Evolutionary conservation across 2,797 vertebrate species (phyloP), one percentile per base, ranked within the genome.

Genomic region (Sebastes trivittatus): DNA sequence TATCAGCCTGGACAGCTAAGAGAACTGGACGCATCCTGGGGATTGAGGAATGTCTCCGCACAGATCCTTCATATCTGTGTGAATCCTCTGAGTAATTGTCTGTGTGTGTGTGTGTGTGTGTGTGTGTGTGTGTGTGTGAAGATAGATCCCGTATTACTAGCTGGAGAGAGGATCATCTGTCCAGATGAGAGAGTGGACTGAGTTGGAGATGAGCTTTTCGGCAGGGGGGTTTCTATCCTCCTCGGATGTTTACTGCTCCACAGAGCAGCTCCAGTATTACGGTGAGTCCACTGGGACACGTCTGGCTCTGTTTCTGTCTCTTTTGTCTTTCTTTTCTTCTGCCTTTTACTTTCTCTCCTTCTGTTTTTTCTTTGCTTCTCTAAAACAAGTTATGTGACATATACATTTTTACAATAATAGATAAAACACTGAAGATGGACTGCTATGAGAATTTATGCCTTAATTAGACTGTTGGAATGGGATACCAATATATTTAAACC

Each of bases 191-290:
- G 96, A 96, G 92, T 96, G 95, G 94, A 92, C 90, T 18, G 94
- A 95, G 79, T 61, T 94, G 76, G 96, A 95, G 78, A 94, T 96
- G 93, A 94, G 86, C 86, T 94, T 96, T 92, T 91, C 94, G 1
- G 78, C 94, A 10, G 96, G 96, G 52, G 94, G 96, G 18, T 98
- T 96, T 85, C 93, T 97, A 85, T 94, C 96, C n/a, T 69, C 95
- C 68, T 88, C 96, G 7, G 98, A 98, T 7, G 94, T 94, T 52
- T 97, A 95, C 77, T 95, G 95, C 87, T 94, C 96, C 49, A 84
- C 95, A 13, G 98, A 99, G 78, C 95, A 95, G 8, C 87, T 96
- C 10, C 97, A 97, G 87, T 97, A 96, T 88, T 98, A 97, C 0
- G 97, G 97, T 99, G 93, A 96, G 97, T 89, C 55, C 83, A 81